phyloP scores from a whole-genome alignment of 2,888 invertebrate species.

The Cantharis flavilabris region DNA sequence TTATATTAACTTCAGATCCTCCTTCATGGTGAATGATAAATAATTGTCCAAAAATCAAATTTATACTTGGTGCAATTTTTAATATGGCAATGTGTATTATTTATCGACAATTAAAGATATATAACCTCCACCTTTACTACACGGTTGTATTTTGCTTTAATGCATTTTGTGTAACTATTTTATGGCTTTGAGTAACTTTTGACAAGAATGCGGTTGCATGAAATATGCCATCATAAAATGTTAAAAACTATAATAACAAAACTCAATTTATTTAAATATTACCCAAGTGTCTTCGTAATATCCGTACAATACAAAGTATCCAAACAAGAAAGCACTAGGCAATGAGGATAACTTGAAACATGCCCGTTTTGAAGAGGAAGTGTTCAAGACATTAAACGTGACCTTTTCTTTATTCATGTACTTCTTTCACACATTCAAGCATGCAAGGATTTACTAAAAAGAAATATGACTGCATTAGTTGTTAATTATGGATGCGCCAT shows the following conservation, averaged over 20 bases:
- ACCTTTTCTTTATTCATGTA: slow-evolving; percentile 15
- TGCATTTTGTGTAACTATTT: neutral
- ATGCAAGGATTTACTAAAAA: slow-evolving; percentile 8
- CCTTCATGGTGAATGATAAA: neutral
- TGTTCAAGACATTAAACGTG: slow-evolving; percentile 14
- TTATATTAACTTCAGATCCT: neutral
- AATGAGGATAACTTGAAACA: slow-evolving; percentile 7
- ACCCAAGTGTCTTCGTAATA: neutral
- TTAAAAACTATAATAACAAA: neutral
- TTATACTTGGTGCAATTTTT: neutral
- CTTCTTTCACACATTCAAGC: slow-evolving; percentile 13
- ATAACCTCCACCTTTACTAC: neutral
- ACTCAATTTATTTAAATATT: neutral
- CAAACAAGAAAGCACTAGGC: neutral
- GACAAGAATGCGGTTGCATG: neutral
- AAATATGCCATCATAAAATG: neutral
- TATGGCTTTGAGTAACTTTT: neutral
- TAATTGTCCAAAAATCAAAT: neutral
- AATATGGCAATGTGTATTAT: neutral
- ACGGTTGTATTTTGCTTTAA: neutral
- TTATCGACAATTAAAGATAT: neutral
- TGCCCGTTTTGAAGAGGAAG: slow-evolving; percentile 13
- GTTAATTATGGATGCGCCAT: neutral
- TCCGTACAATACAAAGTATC: neutral
- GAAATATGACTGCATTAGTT: slow-evolving; percentile 3